Evolutionary conservation across 2,797 vertebrate genomes (phyloP).

Genomic region (Percopsis omiscomaycus): DNA sequence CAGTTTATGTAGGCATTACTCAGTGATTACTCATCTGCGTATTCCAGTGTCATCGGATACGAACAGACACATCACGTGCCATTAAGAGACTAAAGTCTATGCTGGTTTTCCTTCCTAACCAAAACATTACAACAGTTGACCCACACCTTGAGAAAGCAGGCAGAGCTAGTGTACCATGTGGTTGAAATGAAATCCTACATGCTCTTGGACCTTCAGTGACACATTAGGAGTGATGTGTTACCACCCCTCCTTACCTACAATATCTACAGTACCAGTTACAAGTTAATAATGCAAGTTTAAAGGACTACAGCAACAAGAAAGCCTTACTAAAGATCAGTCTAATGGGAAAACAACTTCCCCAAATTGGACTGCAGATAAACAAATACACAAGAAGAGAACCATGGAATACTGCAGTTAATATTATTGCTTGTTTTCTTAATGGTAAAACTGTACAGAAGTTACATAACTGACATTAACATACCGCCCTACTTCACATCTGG

Average conservation of each 20-base stretch:
- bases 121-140: too few species aligned
- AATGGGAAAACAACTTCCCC: slow-evolving; percentile 55
- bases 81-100: too few species aligned
- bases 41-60: too few species aligned
- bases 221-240: background rate
- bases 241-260: slow-evolving; percentile 16
- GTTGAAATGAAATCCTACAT: background rate
- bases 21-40: too few species aligned
- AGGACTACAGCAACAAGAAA: slow-evolving; percentile 33
- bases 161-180: background rate
- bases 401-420: slow-evolving; percentile 26
- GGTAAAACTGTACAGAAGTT: slow-evolving; percentile 42
- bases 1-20: too few species aligned
- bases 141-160: too few species aligned
- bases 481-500: slow-evolving; percentile 24
- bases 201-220: background rate
- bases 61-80: too few species aligned
- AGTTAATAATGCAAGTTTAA: slow-evolving; percentile 24
- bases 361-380: slow-evolving; percentile 47
- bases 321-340: slow-evolving; percentile 20
- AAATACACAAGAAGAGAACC: slow-evolving; percentile 44
- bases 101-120: too few species aligned
- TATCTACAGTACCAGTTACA: slow-evolving; percentile 30
- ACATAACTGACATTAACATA: slow-evolving; percentile 40
- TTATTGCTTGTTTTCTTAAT: slow-evolving; percentile 58